Evolutionary conservation across 2,888 invertebrate species (phyloP), one percentile per base, ranked within the genome.

Genomic region (Drosophila parthenogenetica): DNA sequence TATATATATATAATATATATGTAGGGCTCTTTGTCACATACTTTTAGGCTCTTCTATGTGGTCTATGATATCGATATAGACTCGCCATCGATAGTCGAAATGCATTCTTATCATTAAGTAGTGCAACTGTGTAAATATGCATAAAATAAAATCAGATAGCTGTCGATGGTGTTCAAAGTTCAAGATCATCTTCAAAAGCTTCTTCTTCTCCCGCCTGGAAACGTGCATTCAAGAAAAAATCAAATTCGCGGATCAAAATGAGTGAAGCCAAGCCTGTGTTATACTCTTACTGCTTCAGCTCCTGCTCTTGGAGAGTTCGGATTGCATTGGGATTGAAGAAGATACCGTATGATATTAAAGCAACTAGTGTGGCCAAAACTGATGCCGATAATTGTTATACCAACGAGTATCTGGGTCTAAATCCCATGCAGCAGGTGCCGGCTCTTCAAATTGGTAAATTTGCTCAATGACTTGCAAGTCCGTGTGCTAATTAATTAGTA

Each of bases 351-450:
- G 98, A 98, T 79, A 96, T 97, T 85, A 96, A 96, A 86, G 95
- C 96, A 4, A 95, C 97, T n/a, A 96, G 96, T 88, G 93, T 97
- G 54, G 95, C 96, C 68, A 96, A 96, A 91, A 94, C 95, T 13
- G 96, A 96, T 0, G 96, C 96, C 14, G 96, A 96, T 86, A 96
- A 97, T 86, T 96, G 96, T 90, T 96, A 95, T n/a, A 77, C 70
- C 89, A 97, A 97, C 93, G 97, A 97, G 89, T 98, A 95, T 90
- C 93, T 95, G 80, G 96, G 96, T 89, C 93, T 98, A 19, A 98
- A 99, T 92, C 98, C 99, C 0, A 97, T 98, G 96, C 96, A 96
- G 89, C 97, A 98, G 92, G 98, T 99, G 14, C 99, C 99, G 43
- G 96, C 97, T 0, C 93, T 99, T 62, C 94, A 96, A 88, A 96